These are phyloP conservation scores for Latrodectus hesperus DNA, from an alignment of 2,888 invertebrate species.

Conservation along the genomic window DNA sequence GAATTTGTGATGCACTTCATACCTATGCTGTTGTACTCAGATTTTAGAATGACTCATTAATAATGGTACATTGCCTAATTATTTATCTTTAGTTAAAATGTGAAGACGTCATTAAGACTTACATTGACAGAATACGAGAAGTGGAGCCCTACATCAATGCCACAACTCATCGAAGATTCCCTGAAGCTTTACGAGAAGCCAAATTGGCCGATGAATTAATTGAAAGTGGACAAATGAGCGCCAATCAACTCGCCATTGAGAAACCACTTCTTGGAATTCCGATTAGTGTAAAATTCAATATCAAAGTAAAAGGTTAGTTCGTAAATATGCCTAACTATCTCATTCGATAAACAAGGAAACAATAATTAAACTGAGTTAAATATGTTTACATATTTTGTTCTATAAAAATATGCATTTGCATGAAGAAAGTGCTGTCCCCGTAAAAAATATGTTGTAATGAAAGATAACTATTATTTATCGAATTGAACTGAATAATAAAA, in stretches of 20 bases:
- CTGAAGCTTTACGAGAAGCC: conserved; percentile 86
- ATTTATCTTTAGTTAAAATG: conserved; percentile 79
- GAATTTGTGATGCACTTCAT: no score
- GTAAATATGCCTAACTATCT: neutral
- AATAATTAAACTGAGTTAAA: no score
- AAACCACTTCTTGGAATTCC: conserved; percentile 93
- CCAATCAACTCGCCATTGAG: conserved; percentile 77
- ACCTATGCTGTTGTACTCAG: no score
- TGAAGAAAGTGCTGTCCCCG: no score
- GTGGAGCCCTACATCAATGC: conserved; percentile 88
- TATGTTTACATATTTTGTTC: no score
- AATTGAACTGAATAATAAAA: no score
- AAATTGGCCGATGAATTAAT: conserved; percentile 83
- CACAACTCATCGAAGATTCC: conserved; percentile 86
- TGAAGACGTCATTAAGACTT: conserved; percentile 82
- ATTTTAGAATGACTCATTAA: no score
- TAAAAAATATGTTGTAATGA: no score
- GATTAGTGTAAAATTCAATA: conserved; percentile 91
- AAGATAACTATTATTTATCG: no score
- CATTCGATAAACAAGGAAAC: no score
- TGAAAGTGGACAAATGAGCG: conserved; percentile 79
- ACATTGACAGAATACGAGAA: conserved; percentile 84
- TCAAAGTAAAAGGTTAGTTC: conserved; percentile 83
- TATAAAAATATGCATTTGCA: no score
- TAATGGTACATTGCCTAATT: no score